Percentiles rank a stretch among this genome's conserved stretches.
Evolutionary conservation across 2,113 vertebrate genomes (phyloP).

Genomic region (Tapirus terrestris): DNA sequence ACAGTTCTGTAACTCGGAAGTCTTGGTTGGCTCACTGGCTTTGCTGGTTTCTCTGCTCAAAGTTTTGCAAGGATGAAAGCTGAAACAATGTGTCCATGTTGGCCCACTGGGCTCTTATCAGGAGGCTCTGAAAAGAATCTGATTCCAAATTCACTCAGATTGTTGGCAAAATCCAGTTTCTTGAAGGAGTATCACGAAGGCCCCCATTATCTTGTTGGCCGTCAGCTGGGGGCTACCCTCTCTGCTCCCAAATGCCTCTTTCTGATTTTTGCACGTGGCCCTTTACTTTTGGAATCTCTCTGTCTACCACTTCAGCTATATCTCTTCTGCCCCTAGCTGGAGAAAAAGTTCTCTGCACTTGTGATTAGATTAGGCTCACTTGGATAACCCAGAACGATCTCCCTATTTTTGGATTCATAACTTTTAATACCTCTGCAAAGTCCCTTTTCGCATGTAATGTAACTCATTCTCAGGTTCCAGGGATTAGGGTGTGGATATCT

Average conservation of each 20-base stretch:
- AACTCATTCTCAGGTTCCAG: not conserved
- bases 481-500: not conserved
- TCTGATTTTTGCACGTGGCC: not conserved
- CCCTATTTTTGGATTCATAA: not conserved
- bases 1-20: not conserved
- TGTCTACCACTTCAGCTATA: not conserved
- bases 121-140: not conserved
- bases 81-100: not conserved
- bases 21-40: not conserved
- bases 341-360: not conserved
- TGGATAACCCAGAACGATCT: not conserved
- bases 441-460: not conserved
- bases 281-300: not conserved
- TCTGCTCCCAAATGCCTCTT: not conserved
- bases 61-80: not conserved
- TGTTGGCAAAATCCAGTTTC: not conserved
- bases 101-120: not conserved
- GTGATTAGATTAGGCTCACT: not conserved
- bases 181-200: not conserved
- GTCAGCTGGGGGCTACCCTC: fast-evolving
- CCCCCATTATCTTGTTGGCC: not conserved
- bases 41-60: not conserved
- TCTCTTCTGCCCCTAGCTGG: not conserved
- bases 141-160: not conserved
- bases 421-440: not conserved